Conservation (phyloP, 2,888 invertebrate genomes). For the Ramazzottius varieornatus region DNA sequence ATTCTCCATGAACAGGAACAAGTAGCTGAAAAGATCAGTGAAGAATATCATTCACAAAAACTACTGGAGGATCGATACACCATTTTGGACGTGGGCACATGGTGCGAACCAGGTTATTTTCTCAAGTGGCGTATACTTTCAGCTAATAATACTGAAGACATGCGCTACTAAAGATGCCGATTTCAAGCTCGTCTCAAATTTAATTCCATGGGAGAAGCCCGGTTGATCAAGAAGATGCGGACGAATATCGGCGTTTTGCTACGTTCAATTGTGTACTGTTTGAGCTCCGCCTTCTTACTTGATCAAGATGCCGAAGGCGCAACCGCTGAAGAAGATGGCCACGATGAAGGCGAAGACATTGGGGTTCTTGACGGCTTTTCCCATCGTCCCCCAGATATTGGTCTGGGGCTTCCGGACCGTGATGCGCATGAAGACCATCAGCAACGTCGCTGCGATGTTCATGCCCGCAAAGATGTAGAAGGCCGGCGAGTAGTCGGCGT, state of each 20-base stretch:
- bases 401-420: not conserved
- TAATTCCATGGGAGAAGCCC: no score
- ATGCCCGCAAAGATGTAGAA: not conserved
- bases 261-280: no score
- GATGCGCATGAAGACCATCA: not conserved
- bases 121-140: no score
- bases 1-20: constrained; percentile 52
- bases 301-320: not conserved
- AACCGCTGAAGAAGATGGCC: not conserved
- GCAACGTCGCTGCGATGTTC: not conserved
- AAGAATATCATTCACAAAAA: not conserved
- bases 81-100: no score
- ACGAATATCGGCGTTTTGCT: no score
- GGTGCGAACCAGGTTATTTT: no score
- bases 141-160: no score
- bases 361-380: not conserved
- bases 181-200: no score
- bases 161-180: no score
- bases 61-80: not conserved
- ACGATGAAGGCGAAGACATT: not conserved
- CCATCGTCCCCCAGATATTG: not conserved
- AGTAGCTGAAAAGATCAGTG: constrained; percentile 29
- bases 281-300: not conserved
- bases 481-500: not conserved
- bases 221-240: no score